Percentiles rank a stretch among this genome's conserved stretches.
Evolutionary conservation across 2,888 invertebrate genomes (phyloP).

Genomic region (Phanerotoma sp.): DNA sequence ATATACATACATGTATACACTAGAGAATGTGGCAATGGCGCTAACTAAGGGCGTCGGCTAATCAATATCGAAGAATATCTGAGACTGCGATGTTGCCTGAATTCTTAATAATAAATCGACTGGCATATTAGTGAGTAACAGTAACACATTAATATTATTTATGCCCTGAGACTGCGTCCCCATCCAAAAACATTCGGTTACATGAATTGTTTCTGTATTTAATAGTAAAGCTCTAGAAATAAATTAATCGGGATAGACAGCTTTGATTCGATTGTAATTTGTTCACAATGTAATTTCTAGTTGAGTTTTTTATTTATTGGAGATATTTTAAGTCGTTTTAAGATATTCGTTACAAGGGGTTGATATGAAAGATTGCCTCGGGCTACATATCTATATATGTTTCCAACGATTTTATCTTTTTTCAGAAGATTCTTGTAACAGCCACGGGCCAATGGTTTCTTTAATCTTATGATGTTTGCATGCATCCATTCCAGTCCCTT

Average conservation of each 20-base stretch:
- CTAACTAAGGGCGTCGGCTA: slow-evolving; percentile 58
- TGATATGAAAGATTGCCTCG: background rate
- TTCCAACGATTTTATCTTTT: background rate
- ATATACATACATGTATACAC: no score
- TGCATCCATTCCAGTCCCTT: slow-evolving; percentile 42
- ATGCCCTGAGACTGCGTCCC: no score
- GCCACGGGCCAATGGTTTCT: slow-evolving; percentile 47
- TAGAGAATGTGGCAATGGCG: slow-evolving; percentile 42
- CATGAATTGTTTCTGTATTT: no score
- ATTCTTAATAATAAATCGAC: no score
- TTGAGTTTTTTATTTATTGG: slow-evolving; percentile 15
- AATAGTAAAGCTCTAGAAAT: no score
- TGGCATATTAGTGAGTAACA: no score
- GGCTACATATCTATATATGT: slow-evolving; percentile 8
- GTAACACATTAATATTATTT: no score
- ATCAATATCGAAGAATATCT: slow-evolving; percentile 55
- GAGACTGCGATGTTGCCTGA: slow-evolving; percentile 30
- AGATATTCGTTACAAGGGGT: no score
- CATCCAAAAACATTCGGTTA: no score
- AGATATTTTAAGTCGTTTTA: background rate
- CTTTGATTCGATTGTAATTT: slow-evolving; percentile 22
- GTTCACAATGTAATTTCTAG: slow-evolving; percentile 20
- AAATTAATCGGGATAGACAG: no score
- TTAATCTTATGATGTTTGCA: slow-evolving; percentile 57
- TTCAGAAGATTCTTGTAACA: slow-evolving; percentile 26